Evolutionary conservation across 2,113 vertebrate genomes (phyloP).

Genomic region (Agelaius phoeniceus): DNA sequence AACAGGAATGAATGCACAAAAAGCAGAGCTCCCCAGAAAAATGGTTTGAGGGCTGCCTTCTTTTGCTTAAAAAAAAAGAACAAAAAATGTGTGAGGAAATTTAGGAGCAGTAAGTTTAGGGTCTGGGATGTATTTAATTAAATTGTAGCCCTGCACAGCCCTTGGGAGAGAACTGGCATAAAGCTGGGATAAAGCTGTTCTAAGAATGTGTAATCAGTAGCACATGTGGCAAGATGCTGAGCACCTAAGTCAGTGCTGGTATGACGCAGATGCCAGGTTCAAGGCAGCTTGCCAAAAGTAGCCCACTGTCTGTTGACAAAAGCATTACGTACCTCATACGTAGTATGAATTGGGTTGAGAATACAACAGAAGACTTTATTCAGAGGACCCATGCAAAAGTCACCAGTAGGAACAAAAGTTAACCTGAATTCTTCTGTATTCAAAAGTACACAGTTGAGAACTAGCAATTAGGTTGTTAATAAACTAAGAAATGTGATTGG

Average conservation of each 20-base stretch:
- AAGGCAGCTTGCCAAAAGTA: background rate
- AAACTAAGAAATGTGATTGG: background rate
- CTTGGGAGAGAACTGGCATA: background rate
- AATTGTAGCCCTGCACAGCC: background rate
- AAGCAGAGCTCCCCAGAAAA: background rate
- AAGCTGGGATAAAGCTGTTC: background rate
- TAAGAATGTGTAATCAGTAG: background rate
- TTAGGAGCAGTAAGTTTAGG: background rate
- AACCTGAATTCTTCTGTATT: background rate
- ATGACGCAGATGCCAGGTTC: background rate
- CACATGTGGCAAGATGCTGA: conserved; percentile 13
- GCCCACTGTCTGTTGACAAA: background rate
- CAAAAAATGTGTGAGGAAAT: background rate
- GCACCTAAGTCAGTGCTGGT: background rate
- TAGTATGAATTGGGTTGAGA: background rate
- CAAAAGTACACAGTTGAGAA: background rate
- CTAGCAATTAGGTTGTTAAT: background rate
- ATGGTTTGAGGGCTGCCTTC: background rate
- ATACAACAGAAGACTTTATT: background rate
- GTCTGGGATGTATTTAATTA: background rate
- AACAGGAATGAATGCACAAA: background rate
- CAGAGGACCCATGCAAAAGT: background rate
- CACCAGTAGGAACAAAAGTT: background rate
- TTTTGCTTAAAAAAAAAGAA: background rate
- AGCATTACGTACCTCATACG: accelerated